These are phyloP conservation scores for Terebella lapidaria DNA, from an alignment of 2,888 invertebrate species.

Conservation along the genomic window DNA sequence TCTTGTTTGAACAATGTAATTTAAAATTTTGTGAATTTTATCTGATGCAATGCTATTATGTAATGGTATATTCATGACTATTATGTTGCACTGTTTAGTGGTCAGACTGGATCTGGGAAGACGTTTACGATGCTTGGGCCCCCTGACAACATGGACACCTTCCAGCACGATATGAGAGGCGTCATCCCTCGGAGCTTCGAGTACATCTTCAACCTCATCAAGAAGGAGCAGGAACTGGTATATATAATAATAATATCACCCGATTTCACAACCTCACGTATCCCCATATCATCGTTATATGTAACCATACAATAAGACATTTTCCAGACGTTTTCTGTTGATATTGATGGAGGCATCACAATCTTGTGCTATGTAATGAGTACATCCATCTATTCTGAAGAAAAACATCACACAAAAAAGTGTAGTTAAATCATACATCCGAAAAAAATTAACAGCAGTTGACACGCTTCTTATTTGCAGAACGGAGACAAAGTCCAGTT, in stretches of 20 bases:
- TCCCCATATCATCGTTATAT: neutral
- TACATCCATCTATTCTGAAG: too few relatives aligned
- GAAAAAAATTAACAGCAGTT: too few relatives aligned
- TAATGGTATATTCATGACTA: neutral
- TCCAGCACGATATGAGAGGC: conserved; percentile 46
- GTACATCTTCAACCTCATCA: conserved; percentile 46
- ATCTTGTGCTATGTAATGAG: too few relatives aligned
- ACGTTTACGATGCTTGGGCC: conserved; percentile 54
- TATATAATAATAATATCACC: too few relatives aligned
- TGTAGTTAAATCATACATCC: too few relatives aligned
- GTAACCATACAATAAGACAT: neutral
- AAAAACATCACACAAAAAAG: too few relatives aligned
- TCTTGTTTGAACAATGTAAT: too few relatives aligned
- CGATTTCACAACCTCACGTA: neutral
- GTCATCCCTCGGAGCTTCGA: conserved; percentile 53
- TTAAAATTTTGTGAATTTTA: too few relatives aligned
- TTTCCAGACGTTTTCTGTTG: too few relatives aligned
- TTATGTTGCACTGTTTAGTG: conserved; percentile 30
- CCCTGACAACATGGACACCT: conserved; percentile 39
- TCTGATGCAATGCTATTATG: too few relatives aligned
- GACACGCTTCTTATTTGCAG: conserved; percentile 24
- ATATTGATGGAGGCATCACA: too few relatives aligned
- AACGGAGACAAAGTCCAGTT: conserved; percentile 45
- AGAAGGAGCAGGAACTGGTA: conserved; percentile 42
- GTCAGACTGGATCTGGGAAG: conserved; percentile 55